Base-by-base conservation (phyloP, 2,888 invertebrate genomes). In the Harpalus rufipes region DNA sequence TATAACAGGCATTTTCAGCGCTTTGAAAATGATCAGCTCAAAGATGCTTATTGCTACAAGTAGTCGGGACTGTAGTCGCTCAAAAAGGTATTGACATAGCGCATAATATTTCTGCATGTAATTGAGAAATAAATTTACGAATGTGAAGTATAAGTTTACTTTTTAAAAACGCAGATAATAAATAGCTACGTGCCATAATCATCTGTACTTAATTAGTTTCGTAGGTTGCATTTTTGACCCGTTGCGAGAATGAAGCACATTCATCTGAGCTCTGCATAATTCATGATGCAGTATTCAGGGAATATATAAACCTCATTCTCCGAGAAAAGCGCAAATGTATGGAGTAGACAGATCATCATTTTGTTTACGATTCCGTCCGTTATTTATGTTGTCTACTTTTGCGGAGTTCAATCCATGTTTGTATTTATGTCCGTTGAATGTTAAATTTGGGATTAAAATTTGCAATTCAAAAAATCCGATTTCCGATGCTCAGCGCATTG, bases 391-490 rank as follows among this genome's bases (percentile, higher is more conserved):
- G 78, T 78, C 76, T 76, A 76, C 56, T 51, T 51, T 76, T n/a
- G 72, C 25, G 16, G 56, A 51, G 65, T 81, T 61, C 81, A 81
- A 81, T 81, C 16, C 51, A 68, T 72, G 68, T 81, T 81, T 81
- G 72, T 81, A 81, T 81, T 81, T 81, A 81, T 81, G 81, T 72
- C 61, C 72, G 81, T n/a, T 68, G 81, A 81, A 80, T 80, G 80
- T 80, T 80, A 80, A 80, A 81, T 81, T 81, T 81, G 68, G 72
- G 81, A 81, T 81, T 81, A 81, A 72, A 81, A 81, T 81, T 81
- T 81, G 81, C 81, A 81, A 81, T 81, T 81, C 81, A 81, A 81
- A 81, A 81, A 81, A 81, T 81, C 81, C 81, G 68, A 72, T 81
- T 81, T 81, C 81, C 81, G 81, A 81, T 68, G 81, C 51, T 58